Percentiles rank a stretch among this genome's conserved stretches.
Conservation (phyloP, 2,888 invertebrate genomes). For the Caenorhabditis sinica region DNA sequence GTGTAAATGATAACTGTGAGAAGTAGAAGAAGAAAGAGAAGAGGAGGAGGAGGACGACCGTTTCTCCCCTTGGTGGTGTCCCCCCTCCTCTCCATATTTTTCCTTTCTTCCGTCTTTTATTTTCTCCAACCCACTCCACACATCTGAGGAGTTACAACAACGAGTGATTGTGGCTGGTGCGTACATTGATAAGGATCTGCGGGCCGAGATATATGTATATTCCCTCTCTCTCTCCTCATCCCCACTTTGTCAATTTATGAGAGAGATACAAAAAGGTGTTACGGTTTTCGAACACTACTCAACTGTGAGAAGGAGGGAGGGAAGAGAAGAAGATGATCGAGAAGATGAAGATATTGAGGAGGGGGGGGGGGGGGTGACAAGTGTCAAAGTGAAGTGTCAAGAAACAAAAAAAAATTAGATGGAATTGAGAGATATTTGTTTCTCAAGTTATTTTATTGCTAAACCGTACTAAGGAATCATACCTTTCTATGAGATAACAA, state of each 20-base stretch:
- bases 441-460: too few relatives aligned
- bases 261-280: slow-evolving; percentile 43
- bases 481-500: too few relatives aligned
- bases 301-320: neutral
- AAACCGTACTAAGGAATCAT: too few relatives aligned
- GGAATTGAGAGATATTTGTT: too few relatives aligned
- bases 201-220: slow-evolving; percentile 29
- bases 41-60: slow-evolving; percentile 28
- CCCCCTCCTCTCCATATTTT: slow-evolving; percentile 2
- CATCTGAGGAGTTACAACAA: slow-evolving; percentile 54
- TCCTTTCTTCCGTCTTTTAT: slow-evolving; percentile 35
- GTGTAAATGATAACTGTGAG: slow-evolving; percentile 65
- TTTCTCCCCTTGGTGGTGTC: slow-evolving; percentile 8
- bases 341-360: neutral
- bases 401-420: too few relatives aligned
- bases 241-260: slow-evolving; percentile 37
- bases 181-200: slow-evolving; percentile 61
- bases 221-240: neutral
- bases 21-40: slow-evolving; percentile 18
- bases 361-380: neutral
- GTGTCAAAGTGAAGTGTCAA: neutral
- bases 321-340: neutral
- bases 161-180: slow-evolving; percentile 45
- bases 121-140: slow-evolving; percentile 39
- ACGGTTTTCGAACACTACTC: slow-evolving; percentile 45